Evolutionary conservation across 2,888 invertebrate genomes (phyloP).

Genomic region (Cosmorhoe ocellata): DNA sequence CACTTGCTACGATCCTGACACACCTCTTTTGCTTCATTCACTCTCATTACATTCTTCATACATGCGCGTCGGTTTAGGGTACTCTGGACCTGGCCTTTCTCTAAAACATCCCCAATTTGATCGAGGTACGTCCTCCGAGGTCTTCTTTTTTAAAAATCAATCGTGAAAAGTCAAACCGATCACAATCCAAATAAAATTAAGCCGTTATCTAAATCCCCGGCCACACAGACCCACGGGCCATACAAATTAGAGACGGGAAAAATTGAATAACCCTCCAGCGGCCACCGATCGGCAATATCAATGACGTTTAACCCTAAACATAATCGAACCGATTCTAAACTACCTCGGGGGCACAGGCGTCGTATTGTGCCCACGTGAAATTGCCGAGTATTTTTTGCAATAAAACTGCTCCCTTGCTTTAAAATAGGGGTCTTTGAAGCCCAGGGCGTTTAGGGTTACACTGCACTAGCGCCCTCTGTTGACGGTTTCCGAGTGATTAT

Average conservation of each 20-base stretch:
- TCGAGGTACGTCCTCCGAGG: no score
- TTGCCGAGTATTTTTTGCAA: constrained; percentile 56
- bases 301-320: constrained; percentile 82
- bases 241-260: constrained; percentile 75
- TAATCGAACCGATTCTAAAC: constrained; percentile 80
- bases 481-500: constrained; percentile 52
- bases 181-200: constrained; percentile 18
- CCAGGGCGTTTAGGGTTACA: constrained; percentile 58
- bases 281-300: constrained; percentile 76
- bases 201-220: constrained; percentile 39
- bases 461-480: constrained; percentile 43
- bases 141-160: no score
- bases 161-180: constrained; percentile 10
- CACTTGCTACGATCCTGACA: no score
- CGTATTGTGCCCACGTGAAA: constrained; percentile 68
- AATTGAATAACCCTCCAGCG: constrained; percentile 74
- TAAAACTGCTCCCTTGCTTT: constrained; percentile 57
- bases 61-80: no score
- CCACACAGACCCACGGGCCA: constrained; percentile 49
- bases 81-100: no score
- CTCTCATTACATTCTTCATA: no score
- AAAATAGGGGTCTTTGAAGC: constrained; percentile 63
- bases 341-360: constrained; percentile 78
- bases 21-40: no score
- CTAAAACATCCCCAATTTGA: no score